Evolutionary conservation across 2,113 vertebrate genomes (phyloP).

Genomic region (Ameiurus melas): DNA sequence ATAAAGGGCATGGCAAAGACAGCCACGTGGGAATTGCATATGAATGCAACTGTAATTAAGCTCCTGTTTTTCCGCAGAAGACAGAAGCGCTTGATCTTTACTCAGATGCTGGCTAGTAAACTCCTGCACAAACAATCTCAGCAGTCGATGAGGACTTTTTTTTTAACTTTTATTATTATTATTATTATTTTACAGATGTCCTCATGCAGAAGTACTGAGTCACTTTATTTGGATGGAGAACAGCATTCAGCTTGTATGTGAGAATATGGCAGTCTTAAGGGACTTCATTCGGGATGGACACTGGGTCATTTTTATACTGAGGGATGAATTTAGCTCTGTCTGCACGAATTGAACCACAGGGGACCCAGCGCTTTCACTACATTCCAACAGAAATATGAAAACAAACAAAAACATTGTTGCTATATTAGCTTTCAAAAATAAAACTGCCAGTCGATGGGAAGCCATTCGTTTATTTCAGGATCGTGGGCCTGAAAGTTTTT

Average conservation of each 20-base stretch:
- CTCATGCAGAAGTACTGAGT: background rate
- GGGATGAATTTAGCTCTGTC: background rate
- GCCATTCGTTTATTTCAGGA: background rate
- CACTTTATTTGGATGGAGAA: background rate
- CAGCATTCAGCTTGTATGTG: background rate
- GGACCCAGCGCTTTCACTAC: background rate
- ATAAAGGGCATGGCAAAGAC: constrained; percentile 62
- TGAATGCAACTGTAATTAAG: constrained; percentile 45
- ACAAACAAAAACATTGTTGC: background rate
- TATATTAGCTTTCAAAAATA: background rate
- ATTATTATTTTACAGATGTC: background rate
- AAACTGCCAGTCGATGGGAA: background rate
- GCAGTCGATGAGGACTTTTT: background rate
- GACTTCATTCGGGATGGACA: background rate
- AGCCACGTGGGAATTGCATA: constrained; percentile 39
- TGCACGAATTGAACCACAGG: background rate
- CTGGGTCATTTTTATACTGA: background rate
- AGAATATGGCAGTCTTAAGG: background rate
- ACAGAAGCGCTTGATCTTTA: background rate
- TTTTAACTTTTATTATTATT: too few relatives aligned
- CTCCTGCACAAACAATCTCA: background rate
- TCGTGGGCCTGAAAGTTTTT: background rate
- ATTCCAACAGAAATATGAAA: background rate
- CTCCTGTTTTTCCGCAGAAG: background rate
- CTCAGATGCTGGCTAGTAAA: constrained; percentile 6